Conservation (phyloP, 2,797 vertebrate genomes). For the Pseudomugil gertrudae region DNA sequence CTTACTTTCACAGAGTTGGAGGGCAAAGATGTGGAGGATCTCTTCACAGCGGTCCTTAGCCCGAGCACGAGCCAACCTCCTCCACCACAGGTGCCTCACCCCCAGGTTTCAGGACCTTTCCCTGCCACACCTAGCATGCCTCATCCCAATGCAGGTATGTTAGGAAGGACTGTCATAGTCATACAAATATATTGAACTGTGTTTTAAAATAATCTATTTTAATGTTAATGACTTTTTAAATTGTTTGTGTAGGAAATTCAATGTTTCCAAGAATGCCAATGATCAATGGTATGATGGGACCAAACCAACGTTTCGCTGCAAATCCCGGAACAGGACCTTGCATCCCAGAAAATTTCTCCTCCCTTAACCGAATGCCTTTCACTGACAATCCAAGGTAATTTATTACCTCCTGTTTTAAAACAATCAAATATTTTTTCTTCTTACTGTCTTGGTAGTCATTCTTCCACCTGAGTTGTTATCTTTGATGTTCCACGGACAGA, state of each 20-base stretch:
- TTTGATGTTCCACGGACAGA: constrained; percentile 85
- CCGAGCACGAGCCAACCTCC: constrained; percentile 87
- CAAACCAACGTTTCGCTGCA: constrained; percentile 87
- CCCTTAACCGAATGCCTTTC: constrained; percentile 89
- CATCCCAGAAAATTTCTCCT: constrained; percentile 85
- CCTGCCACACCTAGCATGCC: constrained; percentile 84
- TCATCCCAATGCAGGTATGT: constrained; percentile 87
- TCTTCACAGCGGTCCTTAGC: constrained; percentile 97
- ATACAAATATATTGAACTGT: neutral
- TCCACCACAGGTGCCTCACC: constrained; percentile 85
- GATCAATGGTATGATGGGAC: constrained; percentile 94
- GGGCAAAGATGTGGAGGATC: constrained; percentile 97
- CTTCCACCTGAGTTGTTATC: neutral
- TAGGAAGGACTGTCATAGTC: neutral
- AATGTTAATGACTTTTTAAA: constrained; percentile 7
- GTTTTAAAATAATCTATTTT: neutral
- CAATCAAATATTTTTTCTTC: neutral
- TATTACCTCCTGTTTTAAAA: neutral
- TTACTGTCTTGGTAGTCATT: neutral
- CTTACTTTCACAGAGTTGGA: constrained; percentile 87
- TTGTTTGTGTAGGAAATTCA: constrained; percentile 81
- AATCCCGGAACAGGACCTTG: constrained; percentile 85
- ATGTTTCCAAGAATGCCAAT: constrained; percentile 92
- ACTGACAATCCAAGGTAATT: constrained; percentile 89
- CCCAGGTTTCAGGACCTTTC: constrained; percentile 79